Percentiles rank a stretch among this genome's conserved stretches.
These are phyloP conservation scores for Galerucella nymphaeae DNA, from an alignment of 2,888 invertebrate genomes.

Conservation along the genomic window DNA sequence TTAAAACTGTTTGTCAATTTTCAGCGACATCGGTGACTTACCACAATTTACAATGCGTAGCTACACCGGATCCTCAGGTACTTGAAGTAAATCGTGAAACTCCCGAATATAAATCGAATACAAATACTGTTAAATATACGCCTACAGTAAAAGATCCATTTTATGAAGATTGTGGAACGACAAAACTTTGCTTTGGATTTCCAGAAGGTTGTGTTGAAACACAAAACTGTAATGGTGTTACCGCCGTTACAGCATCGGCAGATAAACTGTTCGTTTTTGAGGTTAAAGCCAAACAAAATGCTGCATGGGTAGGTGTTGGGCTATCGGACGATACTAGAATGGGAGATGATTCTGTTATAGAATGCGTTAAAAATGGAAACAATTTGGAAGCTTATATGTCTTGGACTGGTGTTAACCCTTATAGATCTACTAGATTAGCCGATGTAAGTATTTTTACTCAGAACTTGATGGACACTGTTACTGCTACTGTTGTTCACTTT, in stretches of 20 bases:
- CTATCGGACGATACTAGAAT: slow-evolving; percentile 82
- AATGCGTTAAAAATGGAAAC: slow-evolving; percentile 75
- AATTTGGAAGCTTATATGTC: slow-evolving; percentile 73
- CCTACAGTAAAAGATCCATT: slow-evolving; percentile 70
- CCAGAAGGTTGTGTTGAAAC: slow-evolving; percentile 75
- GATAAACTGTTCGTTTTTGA: slow-evolving; percentile 72
- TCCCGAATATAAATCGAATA: slow-evolving; percentile 11
- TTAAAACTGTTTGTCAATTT: slow-evolving; percentile 24
- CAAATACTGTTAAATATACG: slow-evolving; percentile 42
- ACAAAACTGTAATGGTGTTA: slow-evolving; percentile 76
- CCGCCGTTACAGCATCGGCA: slow-evolving; percentile 69
- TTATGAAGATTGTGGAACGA: slow-evolving; percentile 76
- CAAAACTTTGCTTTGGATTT: slow-evolving; percentile 83
- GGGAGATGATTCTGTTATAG: slow-evolving; percentile 88
- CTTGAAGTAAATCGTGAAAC: slow-evolving; percentile 5
- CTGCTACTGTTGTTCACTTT: no score
- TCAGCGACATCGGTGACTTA: slow-evolving; percentile 72
- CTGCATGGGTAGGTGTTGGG: slow-evolving; percentile 78
- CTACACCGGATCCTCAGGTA: slow-evolving; percentile 61
- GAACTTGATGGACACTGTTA: no score
- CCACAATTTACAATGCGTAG: slow-evolving; percentile 72
- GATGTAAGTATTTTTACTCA: slow-evolving; percentile 57
- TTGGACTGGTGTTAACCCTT: slow-evolving; percentile 73
- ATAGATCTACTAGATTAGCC: slow-evolving; percentile 56
- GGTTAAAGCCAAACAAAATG: slow-evolving; percentile 66